Evolutionary conservation across 2,797 vertebrate species (phyloP).

Genomic region (Setipinna tenuifilis): DNA sequence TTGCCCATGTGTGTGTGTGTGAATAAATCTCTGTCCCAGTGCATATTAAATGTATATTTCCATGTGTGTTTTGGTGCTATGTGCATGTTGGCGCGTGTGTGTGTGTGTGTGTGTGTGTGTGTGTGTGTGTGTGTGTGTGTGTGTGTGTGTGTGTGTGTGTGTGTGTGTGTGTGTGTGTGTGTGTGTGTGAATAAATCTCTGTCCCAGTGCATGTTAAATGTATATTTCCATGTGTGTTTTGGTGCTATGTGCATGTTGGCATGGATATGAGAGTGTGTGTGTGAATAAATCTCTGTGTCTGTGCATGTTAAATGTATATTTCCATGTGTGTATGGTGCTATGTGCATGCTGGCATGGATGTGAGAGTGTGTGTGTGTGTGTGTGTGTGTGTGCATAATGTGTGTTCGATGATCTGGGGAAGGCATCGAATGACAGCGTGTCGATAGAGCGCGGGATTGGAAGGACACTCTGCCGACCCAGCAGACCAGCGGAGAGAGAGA

Average conservation of each 20-base stretch:
- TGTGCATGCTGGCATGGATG: not conserved
- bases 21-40: not conserved
- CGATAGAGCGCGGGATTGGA: slow-evolving; percentile 33
- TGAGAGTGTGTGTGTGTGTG: not conserved
- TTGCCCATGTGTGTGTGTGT: not conserved
- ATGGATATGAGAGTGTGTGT: not conserved
- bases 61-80: not conserved
- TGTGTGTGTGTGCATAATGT: slow-evolving; percentile 34
- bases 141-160: not conserved
- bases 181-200: not conserved
- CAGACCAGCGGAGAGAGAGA: slow-evolving; percentile 34
- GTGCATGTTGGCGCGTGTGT: not conserved
- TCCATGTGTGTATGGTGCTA: not conserved
- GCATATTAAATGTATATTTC: too few species aligned
- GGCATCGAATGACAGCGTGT: slow-evolving; percentile 52
- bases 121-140: not conserved
- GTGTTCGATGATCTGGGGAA: slow-evolving; percentile 45
- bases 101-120: not conserved
- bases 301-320: not conserved
- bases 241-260: not conserved
- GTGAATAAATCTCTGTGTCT: not conserved
- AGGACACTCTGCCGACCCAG: slow-evolving; percentile 44
- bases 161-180: not conserved
- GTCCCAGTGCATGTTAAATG: not conserved
- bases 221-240: not conserved